phyloP scores from a whole-genome alignment of 1,140 invertebrate genomes.

The Anthonomus grandis region DNA sequence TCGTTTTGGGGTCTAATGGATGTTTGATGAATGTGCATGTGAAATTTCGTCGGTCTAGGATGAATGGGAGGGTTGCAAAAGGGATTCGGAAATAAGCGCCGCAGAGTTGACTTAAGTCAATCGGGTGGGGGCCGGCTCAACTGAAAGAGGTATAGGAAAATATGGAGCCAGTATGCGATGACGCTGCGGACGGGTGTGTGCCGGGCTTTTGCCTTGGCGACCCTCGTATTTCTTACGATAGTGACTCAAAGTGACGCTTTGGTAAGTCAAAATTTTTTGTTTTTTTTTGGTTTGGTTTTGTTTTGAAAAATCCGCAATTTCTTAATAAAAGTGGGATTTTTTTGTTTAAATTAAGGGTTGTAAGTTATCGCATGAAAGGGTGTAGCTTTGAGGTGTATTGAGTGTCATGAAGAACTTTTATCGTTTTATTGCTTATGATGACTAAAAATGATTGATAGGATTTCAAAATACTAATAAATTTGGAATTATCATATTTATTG shows the following conservation, averaged over 20 bases:
- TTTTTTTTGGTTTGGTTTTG: too few relatives aligned
- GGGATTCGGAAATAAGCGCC: conserved; percentile 11
- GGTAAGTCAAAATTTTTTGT: too few relatives aligned
- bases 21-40: neutral
- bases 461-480: too few relatives aligned
- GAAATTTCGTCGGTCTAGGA: conserved; percentile 5
- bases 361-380: too few relatives aligned
- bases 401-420: too few relatives aligned
- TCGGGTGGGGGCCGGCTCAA: conserved; percentile 35
- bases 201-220: conserved; percentile 43
- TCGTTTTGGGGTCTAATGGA: neutral
- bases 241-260: conserved; percentile 33
- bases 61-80: conserved; percentile 15
- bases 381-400: too few relatives aligned
- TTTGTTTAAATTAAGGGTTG: too few relatives aligned
- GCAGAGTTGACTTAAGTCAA: conserved; percentile 29
- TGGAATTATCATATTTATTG: too few relatives aligned
- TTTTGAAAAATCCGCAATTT: too few relatives aligned
- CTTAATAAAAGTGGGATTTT: too few relatives aligned
- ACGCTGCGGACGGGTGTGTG: conserved; percentile 46
- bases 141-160: conserved; percentile 37
- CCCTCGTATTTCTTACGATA: conserved; percentile 41
- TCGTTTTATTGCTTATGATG: too few relatives aligned
- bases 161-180: conserved; percentile 48
- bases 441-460: too few relatives aligned